Conservation (phyloP, 2,113 vertebrate species). For the Toxostoma redivivum region DNA sequence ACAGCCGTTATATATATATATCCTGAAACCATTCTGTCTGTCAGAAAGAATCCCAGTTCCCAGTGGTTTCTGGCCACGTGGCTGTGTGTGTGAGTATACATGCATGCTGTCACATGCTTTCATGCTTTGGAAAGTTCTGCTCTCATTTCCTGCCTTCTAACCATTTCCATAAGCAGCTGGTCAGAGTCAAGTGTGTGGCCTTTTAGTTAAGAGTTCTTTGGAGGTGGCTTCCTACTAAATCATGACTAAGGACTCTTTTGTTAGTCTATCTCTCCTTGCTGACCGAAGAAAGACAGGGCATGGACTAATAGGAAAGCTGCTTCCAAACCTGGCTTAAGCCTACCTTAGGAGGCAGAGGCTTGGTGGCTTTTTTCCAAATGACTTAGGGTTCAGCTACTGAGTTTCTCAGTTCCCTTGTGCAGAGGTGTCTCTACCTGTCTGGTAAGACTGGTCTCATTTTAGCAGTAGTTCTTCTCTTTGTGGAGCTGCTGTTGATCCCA, state of each 20-base stretch:
- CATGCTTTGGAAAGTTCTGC: neutral
- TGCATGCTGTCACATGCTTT: accelerated
- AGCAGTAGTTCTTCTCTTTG: neutral
- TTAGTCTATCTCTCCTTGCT: neutral
- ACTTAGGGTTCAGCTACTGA: neutral
- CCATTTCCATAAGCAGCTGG: neutral
- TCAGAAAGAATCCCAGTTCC: neutral
- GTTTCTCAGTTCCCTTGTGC: neutral
- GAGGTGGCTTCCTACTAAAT: neutral
- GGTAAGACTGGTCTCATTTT: neutral
- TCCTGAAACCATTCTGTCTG: neutral
- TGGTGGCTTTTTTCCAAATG: accelerated
- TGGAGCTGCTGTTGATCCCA: accelerated
- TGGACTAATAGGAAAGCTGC: neutral
- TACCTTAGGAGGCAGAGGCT: neutral
- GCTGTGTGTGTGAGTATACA: neutral
- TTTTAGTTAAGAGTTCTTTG: neutral
- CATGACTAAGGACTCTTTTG: neutral
- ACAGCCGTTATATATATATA: neutral
- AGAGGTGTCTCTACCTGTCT: neutral
- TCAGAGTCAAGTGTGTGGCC: neutral
- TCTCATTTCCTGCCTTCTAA: neutral
- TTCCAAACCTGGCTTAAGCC: neutral
- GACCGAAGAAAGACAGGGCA: neutral
- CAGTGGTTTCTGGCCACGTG: neutral